Evolutionary conservation across 2,888 invertebrate genomes (phyloP).

Genomic region (Amiota minor): DNA sequence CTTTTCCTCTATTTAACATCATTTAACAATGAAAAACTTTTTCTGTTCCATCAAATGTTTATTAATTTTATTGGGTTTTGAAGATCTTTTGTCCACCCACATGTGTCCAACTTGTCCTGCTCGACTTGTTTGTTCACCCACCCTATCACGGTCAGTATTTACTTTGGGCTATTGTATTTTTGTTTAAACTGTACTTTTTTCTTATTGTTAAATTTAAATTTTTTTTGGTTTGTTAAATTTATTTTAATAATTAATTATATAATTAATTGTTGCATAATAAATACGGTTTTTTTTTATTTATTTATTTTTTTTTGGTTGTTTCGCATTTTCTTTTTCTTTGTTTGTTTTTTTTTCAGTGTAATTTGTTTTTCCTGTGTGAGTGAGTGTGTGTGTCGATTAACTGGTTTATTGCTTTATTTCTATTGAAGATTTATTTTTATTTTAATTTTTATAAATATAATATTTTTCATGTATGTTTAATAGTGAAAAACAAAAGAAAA

Average conservation of each 20-base stretch:
- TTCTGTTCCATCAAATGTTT: too few species aligned
- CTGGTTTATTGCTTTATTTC: slow-evolving; percentile 26
- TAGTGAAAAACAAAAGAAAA: slow-evolving; percentile 47
- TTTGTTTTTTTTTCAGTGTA: slow-evolving; percentile 37
- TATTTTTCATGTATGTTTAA: slow-evolving; percentile 44
- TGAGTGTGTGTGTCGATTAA: background rate
- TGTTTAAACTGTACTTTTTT: slow-evolving; percentile 45
- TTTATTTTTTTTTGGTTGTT: slow-evolving; percentile 46
- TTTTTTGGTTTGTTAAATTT: slow-evolving; percentile 43
- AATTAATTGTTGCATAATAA: slow-evolving; percentile 24
- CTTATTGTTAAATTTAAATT: slow-evolving; percentile 49
- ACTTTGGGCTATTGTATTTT: slow-evolving; percentile 72
- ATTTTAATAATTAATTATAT: slow-evolving; percentile 26
- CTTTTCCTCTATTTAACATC: too few species aligned
- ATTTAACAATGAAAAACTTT: too few species aligned
- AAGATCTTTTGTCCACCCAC: too few species aligned
- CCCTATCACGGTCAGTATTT: slow-evolving; percentile 68
- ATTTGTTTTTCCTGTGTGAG: slow-evolving; percentile 3
- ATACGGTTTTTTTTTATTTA: slow-evolving; percentile 30
- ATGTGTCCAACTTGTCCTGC: background rate
- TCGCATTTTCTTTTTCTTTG: slow-evolving; percentile 44
- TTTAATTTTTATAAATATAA: slow-evolving; percentile 37
- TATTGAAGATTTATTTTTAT: slow-evolving; percentile 27
- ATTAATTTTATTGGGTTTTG: too few species aligned
- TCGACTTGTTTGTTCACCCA: slow-evolving; percentile 24